These are phyloP conservation scores for Brachionus asplanchnoidis DNA, from an alignment of 1,140 invertebrate species.

Conservation along the genomic window DNA sequence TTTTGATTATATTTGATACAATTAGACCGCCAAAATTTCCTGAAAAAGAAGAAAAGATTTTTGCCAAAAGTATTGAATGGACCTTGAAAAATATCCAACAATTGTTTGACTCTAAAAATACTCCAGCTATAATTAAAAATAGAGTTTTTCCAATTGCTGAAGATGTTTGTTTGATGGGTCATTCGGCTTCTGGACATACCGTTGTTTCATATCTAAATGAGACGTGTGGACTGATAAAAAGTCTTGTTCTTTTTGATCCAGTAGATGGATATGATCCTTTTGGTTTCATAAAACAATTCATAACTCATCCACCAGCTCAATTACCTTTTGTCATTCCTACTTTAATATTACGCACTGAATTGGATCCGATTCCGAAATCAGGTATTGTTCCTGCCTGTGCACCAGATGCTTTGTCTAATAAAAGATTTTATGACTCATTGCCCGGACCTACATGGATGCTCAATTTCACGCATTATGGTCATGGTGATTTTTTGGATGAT, in stretches of 20 bases:
- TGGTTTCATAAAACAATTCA: not conserved
- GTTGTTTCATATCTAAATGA: conserved; percentile 33
- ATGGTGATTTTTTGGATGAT: conserved; percentile 38
- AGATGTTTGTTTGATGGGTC: not conserved
- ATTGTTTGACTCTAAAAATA: not conserved
- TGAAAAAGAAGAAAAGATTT: not conserved
- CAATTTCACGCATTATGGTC: conserved; percentile 28
- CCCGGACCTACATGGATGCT: conserved; percentile 17
- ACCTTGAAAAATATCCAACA: not conserved
- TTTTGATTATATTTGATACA: conserved; percentile 4
- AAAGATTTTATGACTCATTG: conserved; percentile 18
- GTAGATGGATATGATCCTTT: conserved; percentile 40
- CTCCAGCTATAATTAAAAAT: not conserved
- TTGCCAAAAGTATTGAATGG: conserved; percentile 4
- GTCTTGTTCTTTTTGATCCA: conserved; percentile 30
- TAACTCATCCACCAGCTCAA: conserved; percentile 32
- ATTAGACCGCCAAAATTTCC: conserved; percentile 4
- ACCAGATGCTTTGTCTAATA: conserved; percentile 2
- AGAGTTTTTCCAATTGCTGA: not conserved
- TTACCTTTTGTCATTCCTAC: conserved; percentile 31
- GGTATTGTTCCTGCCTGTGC: conserved; percentile 17
- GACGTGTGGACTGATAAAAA: conserved; percentile 32
- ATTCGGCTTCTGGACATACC: conserved; percentile 32
- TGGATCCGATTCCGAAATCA: not conserved
- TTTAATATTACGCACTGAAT: not conserved